Evolutionary conservation across 2,888 invertebrate species (phyloP), one percentile per base, ranked within the genome.

Genomic region (Mythimna loreyi): DNA sequence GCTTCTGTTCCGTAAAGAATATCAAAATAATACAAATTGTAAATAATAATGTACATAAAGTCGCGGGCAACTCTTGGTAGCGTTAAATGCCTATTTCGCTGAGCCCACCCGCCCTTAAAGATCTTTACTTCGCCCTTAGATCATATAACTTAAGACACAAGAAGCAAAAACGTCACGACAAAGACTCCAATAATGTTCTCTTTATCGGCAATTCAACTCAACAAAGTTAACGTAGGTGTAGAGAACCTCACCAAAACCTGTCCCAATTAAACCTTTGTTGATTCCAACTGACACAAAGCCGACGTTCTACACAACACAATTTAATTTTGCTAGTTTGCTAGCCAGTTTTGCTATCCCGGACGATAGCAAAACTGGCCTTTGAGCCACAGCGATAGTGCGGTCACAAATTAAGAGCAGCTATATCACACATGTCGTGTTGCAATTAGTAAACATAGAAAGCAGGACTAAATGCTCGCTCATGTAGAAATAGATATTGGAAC

Each of bases 231-330:
- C 65, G 19, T 28, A 40, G 56, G 13, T 43, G 19, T 43, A 36
- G 16, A 58, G 30, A 57, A 47, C 45, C 23, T 21, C 33, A 40
- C 19, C 72, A 33, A 71, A 62, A 47, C 61, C 67, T 55, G 59
- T 21, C 52, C 78, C 78, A 78, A 76, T 72, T 67, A 76, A 60
- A 43, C 43, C 67, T 67, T 67, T 77, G 78, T 78, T 49, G 69
- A 55, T 50, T 61, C 21, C 13, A 59, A 45, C 63, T 33, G 63
- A n/a, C 58, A 55, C 50, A 73, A 61, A 25, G 52, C 53, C 47
- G 50, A 65, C 25, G 58, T 55, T 73, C 59, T 40, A 50, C 50
- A 55, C 58, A 74, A 65, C 50, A 56, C 61, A 52, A 78, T 76
- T 68, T 52, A 64, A 56, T 70, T 60, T 40, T 21, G 56, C 40